Evolutionary conservation across 2,797 vertebrate genomes (phyloP), one percentile per base, ranked within the genome.

Genomic region (Hoplostethus mediterraneus): DNA sequence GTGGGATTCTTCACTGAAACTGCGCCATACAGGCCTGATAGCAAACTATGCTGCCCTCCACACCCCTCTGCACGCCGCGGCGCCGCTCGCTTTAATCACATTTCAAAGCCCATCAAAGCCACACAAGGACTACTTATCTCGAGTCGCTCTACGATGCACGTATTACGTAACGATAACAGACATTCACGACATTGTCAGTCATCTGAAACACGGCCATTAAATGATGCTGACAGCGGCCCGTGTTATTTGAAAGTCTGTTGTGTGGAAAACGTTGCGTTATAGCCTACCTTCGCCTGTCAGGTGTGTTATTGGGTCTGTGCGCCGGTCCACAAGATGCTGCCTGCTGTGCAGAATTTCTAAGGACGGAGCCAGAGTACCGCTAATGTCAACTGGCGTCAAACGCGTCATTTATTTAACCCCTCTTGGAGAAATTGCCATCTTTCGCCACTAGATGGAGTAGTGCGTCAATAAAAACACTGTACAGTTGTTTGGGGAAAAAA

Each of bases 21-120:
- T 89, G 90, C 90, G 88, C 86, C 84, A 89, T 40, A 45, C 65
- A 6, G 83, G 87, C 83, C 87, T 83, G 61, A 51, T 36, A 72
- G 33, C 44, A 45, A 47, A 62, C 66, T 53, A 0, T 14, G 38
- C 6, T 30, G 53, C 55, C 82, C 30, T 9, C 38, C 47, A 48
- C 79, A 42, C 57, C 63, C 54, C 13, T 33, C 21, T 59, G 67
- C 65, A 79, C 54, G 62, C 62, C 21, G 25, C 55, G 38, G 42
- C 49, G 69, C 10, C 9, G 21, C 59, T 60, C 17, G 2, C 4
- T 11, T 51, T 13, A 0, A 57, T 75, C 52, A 76, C 4, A 79
- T 80, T 10, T 66, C 68, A 44, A 21, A 3, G 57, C 13, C 28
- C 66, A 65, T 5, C 51, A 17, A 44, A 40, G 8, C 54, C 30